Conservation (phyloP, 2,797 vertebrate species). For the Crossoptilon crossoptilon region DNA sequence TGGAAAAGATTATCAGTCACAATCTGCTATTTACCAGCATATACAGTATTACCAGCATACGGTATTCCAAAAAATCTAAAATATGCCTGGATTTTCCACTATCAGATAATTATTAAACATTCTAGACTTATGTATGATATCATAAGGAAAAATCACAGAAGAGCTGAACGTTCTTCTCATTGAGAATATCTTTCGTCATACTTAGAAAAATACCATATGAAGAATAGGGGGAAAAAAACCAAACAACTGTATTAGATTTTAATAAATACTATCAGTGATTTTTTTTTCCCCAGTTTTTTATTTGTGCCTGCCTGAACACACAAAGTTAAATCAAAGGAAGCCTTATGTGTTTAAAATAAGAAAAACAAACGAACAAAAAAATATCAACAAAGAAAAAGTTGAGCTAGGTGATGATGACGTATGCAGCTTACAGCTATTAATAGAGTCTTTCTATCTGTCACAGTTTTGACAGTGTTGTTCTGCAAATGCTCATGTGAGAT, state of each 20-base stretch:
- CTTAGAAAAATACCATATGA: not conserved
- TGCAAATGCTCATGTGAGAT: not conserved
- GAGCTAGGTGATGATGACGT: not conserved
- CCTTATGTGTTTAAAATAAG: not conserved
- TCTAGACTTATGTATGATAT: not conserved
- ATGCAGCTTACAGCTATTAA: not conserved
- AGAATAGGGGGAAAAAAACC: not conserved
- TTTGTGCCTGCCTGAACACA: not conserved
- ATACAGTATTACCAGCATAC: no score
- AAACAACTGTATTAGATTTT: constrained; percentile 12
- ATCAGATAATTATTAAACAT: not conserved
- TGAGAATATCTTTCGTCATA: not conserved
- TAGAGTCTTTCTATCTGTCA: not conserved
- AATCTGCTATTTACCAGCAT: not conserved
- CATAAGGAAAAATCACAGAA: not conserved
- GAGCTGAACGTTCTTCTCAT: not conserved
- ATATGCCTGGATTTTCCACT: not conserved
- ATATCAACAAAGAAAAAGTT: not conserved
- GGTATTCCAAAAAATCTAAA: not conserved
- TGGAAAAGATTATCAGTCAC: not conserved
- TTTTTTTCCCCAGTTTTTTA: constrained; percentile 15
- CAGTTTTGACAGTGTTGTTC: not conserved
- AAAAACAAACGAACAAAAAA: not conserved
- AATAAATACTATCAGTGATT: not conserved
- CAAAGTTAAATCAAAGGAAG: constrained; percentile 13